These are phyloP conservation scores for Notodonta dromedarius DNA, from an alignment of 2,888 invertebrate species.

Conservation along the genomic window DNA sequence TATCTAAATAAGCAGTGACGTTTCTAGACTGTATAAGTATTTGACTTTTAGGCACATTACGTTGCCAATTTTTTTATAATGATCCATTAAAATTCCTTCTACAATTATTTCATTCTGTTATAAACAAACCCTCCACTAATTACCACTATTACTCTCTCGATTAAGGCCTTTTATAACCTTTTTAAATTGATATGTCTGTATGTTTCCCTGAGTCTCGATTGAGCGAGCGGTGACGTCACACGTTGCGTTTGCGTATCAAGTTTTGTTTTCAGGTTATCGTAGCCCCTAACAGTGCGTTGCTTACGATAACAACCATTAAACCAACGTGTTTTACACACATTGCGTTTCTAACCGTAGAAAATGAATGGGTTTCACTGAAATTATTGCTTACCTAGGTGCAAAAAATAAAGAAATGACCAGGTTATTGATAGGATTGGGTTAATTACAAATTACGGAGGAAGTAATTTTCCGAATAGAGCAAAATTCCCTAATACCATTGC, in stretches of 20 bases:
- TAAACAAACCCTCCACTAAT: too few species aligned
- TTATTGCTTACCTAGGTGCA: too few species aligned
- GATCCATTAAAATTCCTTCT: too few species aligned
- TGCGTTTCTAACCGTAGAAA: background rate
- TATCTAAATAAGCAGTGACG: background rate
- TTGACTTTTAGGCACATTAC: conserved; percentile 16
- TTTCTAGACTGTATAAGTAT: background rate
- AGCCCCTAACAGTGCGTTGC: background rate
- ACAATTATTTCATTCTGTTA: too few species aligned
- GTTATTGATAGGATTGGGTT: background rate
- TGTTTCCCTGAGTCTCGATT: too few species aligned
- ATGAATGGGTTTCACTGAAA: background rate
- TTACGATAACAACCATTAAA: background rate
- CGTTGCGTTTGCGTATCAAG: conserved; percentile 29
- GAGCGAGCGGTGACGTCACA: too few species aligned
- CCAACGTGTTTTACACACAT: background rate
- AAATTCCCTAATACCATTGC: background rate
- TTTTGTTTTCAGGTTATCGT: conserved; percentile 25
- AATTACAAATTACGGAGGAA: background rate
- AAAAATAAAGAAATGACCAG: too few species aligned
- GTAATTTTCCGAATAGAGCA: background rate
- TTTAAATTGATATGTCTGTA: too few species aligned
- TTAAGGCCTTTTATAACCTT: background rate
- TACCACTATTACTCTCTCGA: too few species aligned
- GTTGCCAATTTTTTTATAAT: conserved; percentile 8